Percentiles rank a stretch among this genome's conserved stretches.
These are phyloP conservation scores for Cyphomyrus plagiostoma DNA, from an alignment of 2,113 vertebrate species.

Conservation along the genomic window DNA sequence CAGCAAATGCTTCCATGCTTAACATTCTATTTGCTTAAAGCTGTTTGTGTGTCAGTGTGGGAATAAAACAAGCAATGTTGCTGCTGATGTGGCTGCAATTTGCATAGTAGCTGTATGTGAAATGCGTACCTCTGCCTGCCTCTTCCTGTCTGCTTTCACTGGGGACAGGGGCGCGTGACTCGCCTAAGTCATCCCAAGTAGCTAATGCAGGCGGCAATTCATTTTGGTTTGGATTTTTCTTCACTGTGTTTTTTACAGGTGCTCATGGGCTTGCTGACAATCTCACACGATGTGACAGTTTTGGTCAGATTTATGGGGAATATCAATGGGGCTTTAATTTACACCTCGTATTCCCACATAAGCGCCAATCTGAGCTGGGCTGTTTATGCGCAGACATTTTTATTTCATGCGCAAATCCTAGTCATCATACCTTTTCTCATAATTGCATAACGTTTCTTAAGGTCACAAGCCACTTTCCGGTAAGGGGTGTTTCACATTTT, in stretches of 20 bases:
- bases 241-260: not conserved
- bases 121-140: not conserved
- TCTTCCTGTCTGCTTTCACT: not conserved
- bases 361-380: not conserved
- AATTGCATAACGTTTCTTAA: not conserved
- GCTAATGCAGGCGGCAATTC: not conserved
- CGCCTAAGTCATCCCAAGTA: not conserved
- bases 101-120: not conserved
- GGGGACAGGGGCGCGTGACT: not conserved
- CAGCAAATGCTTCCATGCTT: not conserved
- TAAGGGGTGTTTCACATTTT: no score
- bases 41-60: not conserved
- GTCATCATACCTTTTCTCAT: not conserved
- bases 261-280: not conserved
- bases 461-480: not conserved
- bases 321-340: not conserved
- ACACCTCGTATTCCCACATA: not conserved
- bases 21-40: conserved; percentile 14
- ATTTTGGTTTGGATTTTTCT: not conserved
- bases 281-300: not conserved
- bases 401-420: not conserved
- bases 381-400: not conserved
- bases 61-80: not conserved
- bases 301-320: not conserved
- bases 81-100: not conserved